These are phyloP conservation scores for Drosophila parthenogenetica DNA, from an alignment of 2,888 invertebrate species.

Conservation along the genomic window DNA sequence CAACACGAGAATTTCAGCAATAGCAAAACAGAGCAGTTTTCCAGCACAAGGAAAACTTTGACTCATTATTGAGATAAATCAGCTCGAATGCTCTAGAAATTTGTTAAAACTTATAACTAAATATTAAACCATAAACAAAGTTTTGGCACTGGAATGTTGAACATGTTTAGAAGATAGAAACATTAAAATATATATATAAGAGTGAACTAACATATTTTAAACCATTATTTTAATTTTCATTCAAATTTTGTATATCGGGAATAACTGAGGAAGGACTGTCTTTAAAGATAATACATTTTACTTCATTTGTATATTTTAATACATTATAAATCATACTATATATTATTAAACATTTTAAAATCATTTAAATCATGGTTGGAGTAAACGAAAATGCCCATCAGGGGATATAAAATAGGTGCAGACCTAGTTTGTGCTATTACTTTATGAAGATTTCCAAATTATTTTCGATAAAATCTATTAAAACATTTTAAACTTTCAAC, in stretches of 20 bases:
- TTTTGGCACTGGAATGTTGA: background rate
- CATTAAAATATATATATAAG: background rate
- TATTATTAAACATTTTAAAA: too few relatives aligned
- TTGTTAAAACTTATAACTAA: background rate
- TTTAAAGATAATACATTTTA: too few relatives aligned
- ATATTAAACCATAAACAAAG: background rate
- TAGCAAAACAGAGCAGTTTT: constrained; percentile 32
- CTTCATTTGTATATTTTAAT: too few relatives aligned
- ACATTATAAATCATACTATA: too few relatives aligned
- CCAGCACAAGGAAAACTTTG: constrained; percentile 1
- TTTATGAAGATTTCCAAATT: background rate
- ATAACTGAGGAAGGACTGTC: too few relatives aligned
- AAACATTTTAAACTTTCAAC: background rate
- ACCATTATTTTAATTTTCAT: too few relatives aligned
- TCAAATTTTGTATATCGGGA: too few relatives aligned
- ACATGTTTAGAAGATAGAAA: background rate
- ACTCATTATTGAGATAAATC: background rate
- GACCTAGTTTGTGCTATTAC: background rate
- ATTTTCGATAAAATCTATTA: background rate
- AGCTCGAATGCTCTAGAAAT: constrained; percentile 12
- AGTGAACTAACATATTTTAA: too few relatives aligned
- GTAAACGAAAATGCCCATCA: too few relatives aligned
- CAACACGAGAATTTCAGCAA: constrained; percentile 30
- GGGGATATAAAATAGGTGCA: too few relatives aligned
- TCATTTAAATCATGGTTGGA: too few relatives aligned